Conservation (phyloP, 2,888 invertebrate species). For the Phymatocera aterrima region DNA sequence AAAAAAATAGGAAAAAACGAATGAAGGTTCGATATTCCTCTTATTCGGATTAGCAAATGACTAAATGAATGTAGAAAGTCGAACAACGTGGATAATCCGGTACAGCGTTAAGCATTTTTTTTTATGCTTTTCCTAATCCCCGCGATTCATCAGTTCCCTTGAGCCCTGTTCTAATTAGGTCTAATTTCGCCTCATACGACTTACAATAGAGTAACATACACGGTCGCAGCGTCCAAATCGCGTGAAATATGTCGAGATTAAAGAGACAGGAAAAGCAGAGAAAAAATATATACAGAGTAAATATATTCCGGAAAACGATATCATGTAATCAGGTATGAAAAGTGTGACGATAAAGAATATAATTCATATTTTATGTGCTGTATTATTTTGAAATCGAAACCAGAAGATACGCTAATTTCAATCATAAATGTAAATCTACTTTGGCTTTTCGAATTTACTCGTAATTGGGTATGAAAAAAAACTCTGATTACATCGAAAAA, state of each 20-base stretch:
- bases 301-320: too few relatives aligned
- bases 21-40: neutral
- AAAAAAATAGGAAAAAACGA: neutral
- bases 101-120: slow-evolving; percentile 35
- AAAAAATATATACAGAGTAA: too few relatives aligned
- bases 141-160: slow-evolving; percentile 38
- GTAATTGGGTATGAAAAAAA: too few relatives aligned
- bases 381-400: too few relatives aligned
- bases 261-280: neutral
- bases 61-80: slow-evolving; percentile 29
- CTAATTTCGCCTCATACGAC: slow-evolving; percentile 24
- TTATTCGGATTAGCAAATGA: neutral
- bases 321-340: too few relatives aligned
- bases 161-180: slow-evolving; percentile 22
- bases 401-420: neutral
- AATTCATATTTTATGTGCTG: too few relatives aligned
- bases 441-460: slow-evolving; percentile 24
- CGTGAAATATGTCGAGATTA: neutral
- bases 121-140: slow-evolving; percentile 19
- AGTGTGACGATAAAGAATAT: neutral
- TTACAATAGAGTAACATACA: neutral
- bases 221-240: neutral
- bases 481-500: slow-evolving; percentile 8
- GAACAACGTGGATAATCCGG: slow-evolving; percentile 41
- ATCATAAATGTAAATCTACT: slow-evolving; percentile 31